These are phyloP conservation scores for Linnaemya vulpina DNA, from an alignment of 2,888 invertebrate genomes.

Conservation along the genomic window DNA sequence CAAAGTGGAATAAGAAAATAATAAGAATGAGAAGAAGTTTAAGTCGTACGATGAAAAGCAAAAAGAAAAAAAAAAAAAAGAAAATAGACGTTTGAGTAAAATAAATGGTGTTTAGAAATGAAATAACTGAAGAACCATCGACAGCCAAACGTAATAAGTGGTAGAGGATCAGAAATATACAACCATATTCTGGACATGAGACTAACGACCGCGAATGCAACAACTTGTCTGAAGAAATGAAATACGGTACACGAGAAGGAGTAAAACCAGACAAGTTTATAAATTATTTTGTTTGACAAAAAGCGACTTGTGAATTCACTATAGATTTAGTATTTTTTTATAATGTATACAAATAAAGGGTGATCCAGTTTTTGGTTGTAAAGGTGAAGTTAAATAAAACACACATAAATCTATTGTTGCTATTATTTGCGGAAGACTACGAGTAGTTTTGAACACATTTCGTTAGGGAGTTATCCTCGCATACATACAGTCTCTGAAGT, in stretches of 20 bases:
- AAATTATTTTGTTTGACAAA: slow-evolving; percentile 28
- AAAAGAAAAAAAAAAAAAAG: no score
- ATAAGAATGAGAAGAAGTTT: slow-evolving; percentile 30
- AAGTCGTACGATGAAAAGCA: slow-evolving; percentile 17
- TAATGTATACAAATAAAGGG: neutral
- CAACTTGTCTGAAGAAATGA: slow-evolving; percentile 46
- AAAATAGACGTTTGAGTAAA: slow-evolving; percentile 57
- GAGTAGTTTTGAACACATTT: no score
- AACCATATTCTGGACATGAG: slow-evolving; percentile 22
- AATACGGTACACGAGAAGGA: slow-evolving; percentile 12
- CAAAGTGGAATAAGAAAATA: slow-evolving; percentile 51
- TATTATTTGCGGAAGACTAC: no score
- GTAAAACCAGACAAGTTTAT: slow-evolving; percentile 42
- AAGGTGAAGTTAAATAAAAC: no score
- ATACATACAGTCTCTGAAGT: no score
- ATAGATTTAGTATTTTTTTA: neutral
- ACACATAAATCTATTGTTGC: no score
- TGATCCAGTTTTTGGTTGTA: no score
- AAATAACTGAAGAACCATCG: slow-evolving; percentile 21
- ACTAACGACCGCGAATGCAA: slow-evolving; percentile 41
- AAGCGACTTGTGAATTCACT: slow-evolving; percentile 24
- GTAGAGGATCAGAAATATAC: slow-evolving; percentile 29
- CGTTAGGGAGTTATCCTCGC: no score
- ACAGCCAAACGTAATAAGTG: slow-evolving; percentile 35
- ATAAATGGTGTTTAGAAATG: slow-evolving; percentile 56